Evolutionary conservation across 2,113 vertebrate genomes (phyloP).

Genomic region (Ellobius talpinus): DNA sequence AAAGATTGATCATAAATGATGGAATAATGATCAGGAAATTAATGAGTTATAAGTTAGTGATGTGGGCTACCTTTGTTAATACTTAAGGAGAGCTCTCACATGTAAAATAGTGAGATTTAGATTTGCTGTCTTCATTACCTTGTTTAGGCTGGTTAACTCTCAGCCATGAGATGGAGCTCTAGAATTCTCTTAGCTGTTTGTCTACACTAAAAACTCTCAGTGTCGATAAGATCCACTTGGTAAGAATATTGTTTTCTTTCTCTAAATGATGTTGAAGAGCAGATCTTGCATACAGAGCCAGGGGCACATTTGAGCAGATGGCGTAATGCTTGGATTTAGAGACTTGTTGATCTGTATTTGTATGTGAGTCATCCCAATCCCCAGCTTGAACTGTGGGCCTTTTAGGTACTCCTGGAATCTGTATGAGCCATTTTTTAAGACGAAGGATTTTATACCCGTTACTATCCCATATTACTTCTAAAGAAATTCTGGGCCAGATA

Average conservation of each 20-base stretch:
- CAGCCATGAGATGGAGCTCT: constrained; percentile 10
- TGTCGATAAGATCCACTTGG: not conserved
- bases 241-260: constrained; percentile 54
- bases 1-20: constrained; percentile 29
- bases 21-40: constrained; percentile 43
- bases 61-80: not conserved
- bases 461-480: not conserved
- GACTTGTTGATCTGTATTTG: constrained; percentile 4
- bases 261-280: constrained; percentile 50
- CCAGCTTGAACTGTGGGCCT: constrained; percentile 38
- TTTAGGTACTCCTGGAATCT: constrained; percentile 56
- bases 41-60: constrained; percentile 22
- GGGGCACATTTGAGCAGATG: not conserved
- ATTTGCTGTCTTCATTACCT: not conserved
- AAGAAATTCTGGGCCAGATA: constrained; percentile 11
- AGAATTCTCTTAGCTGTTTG: constrained; percentile 54
- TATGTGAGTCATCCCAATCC: not conserved
- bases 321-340: constrained; percentile 52
- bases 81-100: not conserved
- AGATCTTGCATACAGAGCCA: constrained; percentile 43
- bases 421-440: constrained; percentile 39
- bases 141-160: constrained; percentile 55
- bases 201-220: constrained; percentile 36
- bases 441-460: constrained; percentile 32
- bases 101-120: constrained; percentile 47